Base-by-base conservation (phyloP, 2,797 vertebrate species). In the Pangasius djambal region DNA sequence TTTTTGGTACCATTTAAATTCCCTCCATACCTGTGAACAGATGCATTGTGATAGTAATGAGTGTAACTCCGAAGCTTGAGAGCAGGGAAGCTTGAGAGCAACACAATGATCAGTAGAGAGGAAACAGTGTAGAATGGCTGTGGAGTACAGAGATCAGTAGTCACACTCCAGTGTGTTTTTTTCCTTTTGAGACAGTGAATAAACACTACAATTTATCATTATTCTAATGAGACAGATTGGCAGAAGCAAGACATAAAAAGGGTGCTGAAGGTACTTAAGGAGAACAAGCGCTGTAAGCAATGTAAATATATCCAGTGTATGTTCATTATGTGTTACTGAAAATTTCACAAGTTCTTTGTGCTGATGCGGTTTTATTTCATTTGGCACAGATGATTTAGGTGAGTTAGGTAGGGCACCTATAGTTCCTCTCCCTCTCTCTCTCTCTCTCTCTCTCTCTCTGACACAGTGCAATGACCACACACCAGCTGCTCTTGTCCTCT, bases 341-440 rank as follows among this genome's bases (percentile, higher is more conserved):
- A 72, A 88, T 85, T 88, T 78, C 57, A 67, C 50, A 55, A 40
- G 37, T 75, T 83, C 9, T 81, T 83, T 86, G 15, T 34, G 55
- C 70, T 86, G 37, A 86, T 79, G 72, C 86, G 79, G 85, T 91
- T 91, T 50, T 81, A 87, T 92, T 85, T 87, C 83, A 88, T n/a
- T 92, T 89, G 86, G 67, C 34, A 37, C 65, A 85, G 70, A 86
- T 87, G 83, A 48, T 40, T 40, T 25, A 28, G 34, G 15, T 55
- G 31, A 57, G 61, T 87, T 5, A 78, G 25, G 40, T 8, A 25
- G 18, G 20, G 50, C 34, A 7, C 31, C 55, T 57, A 55, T 48
- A 25, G 10, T 77, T 13, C 6, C 31, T 37, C 31, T 28, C 48
- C 20, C 67, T 69, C 59, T 61, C 59, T 61, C 22, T 61, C 65